A percentile compares a stretch with the other conserved stretches of the same genome.
phyloP scores from a whole-genome alignment of 35 echinoderm and acorn worm species.

The Ophiothrix spiculata region DNA sequence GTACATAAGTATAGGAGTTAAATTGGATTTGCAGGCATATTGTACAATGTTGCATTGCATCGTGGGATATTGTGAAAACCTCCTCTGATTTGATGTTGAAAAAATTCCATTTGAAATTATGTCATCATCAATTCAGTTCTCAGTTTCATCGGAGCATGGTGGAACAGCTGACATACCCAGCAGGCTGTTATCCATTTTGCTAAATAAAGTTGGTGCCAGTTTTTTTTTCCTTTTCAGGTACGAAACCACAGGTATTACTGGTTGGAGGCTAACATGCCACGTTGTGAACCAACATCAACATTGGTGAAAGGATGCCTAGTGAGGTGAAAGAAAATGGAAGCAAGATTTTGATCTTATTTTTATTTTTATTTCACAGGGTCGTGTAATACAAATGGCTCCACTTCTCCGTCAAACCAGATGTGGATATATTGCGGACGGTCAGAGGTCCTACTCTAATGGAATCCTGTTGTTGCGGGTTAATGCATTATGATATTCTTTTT shows the following conservation, averaged over 20 bases:
- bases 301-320: neutral
- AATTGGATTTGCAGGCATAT: no score
- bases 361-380: neutral
- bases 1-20: no score
- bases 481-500: no score
- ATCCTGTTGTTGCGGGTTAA: neutral
- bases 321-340: neutral
- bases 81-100: no score
- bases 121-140: no score
- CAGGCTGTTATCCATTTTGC: no score
- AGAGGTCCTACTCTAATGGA: neutral
- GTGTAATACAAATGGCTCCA: neutral
- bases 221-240: neutral
- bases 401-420: neutral
- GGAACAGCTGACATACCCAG: no score
- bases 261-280: neutral
- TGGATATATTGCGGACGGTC: neutral
- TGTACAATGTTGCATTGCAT: no score
- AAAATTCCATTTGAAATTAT: no score
- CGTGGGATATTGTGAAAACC: no score
- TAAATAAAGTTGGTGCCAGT: no score
- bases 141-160: no score
- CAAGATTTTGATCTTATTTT: neutral
- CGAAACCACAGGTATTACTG: neutral
- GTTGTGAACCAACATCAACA: neutral